A percentile compares a stretch with the other conserved stretches of the same genome.
phyloP scores from a whole-genome alignment of 2,888 invertebrate species.

The Drosophila prolongata region DNA sequence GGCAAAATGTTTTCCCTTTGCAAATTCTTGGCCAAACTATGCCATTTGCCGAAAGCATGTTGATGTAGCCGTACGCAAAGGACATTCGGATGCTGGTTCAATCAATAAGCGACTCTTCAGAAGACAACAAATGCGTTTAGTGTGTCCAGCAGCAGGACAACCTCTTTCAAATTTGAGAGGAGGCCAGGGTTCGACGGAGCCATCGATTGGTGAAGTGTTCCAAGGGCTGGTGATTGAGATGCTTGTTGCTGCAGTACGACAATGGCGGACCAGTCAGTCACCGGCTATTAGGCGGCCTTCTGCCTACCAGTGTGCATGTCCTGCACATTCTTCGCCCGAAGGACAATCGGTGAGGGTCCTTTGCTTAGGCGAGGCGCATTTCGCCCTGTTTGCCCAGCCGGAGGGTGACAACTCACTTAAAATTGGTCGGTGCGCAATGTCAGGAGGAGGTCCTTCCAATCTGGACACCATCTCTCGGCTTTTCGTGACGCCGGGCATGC shows the following conservation, averaged over 20 bases:
- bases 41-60: conserved; percentile 28
- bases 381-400: conserved; percentile 53
- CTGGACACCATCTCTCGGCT: conserved; percentile 17
- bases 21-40: conserved; percentile 20
- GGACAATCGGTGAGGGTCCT: conserved; percentile 16
- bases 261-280: conserved; percentile 41
- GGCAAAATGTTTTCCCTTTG: conserved; percentile 5
- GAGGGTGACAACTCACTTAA: conserved; percentile 70
- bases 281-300: conserved; percentile 46
- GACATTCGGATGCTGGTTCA: conserved; percentile 24
- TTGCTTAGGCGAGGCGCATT: conserved; percentile 52
- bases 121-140: conserved; percentile 48
- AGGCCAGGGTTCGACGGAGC: not conserved
- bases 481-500: conserved; percentile 28
- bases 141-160: conserved; percentile 26
- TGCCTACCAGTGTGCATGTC: conserved; percentile 51
- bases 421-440: conserved; percentile 40
- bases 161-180: conserved; percentile 34
- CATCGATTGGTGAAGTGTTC: conserved; percentile 47
- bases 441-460: conserved; percentile 8
- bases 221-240: conserved; percentile 62
- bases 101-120: conserved; percentile 67
- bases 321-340: conserved; percentile 50
- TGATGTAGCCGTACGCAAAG: conserved; percentile 51
- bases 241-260: conserved; percentile 47